These are phyloP conservation scores for Cynodonichthys magdalenae DNA, from an alignment of 2,797 vertebrate genomes.

Conservation along the genomic window DNA sequence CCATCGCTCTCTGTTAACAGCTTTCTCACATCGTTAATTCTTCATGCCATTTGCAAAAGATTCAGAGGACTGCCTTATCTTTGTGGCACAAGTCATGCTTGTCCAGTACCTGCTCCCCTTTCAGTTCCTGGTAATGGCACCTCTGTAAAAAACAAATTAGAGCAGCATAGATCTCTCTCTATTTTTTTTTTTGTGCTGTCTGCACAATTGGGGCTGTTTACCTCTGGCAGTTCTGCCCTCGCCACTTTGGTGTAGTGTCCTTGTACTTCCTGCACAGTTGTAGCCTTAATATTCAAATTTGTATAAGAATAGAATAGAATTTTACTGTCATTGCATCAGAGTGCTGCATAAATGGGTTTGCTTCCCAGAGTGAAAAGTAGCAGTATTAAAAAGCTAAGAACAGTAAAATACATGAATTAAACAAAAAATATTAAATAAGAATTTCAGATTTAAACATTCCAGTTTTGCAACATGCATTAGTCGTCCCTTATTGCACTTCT, in stretches of 20 bases:
- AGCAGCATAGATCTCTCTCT: slow-evolving; percentile 49
- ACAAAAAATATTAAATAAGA: too few relatives aligned
- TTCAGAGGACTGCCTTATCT: slow-evolving; percentile 64
- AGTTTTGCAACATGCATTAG: too few relatives aligned
- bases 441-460: too few relatives aligned
- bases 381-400: too few relatives aligned
- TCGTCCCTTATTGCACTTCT: too few relatives aligned
- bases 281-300: slow-evolving; percentile 46
- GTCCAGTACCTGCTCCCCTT: slow-evolving; percentile 46
- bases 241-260: slow-evolving; percentile 23
- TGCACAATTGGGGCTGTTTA: slow-evolving; percentile 29
- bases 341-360: too few relatives aligned
- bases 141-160: slow-evolving; percentile 69
- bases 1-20: slow-evolving; percentile 73
- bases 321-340: too few relatives aligned
- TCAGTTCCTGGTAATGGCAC: slow-evolving; percentile 63
- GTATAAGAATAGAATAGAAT: too few relatives aligned
- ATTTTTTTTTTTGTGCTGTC: slow-evolving; percentile 44
- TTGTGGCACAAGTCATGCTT: slow-evolving; percentile 58
- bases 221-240: slow-evolving; percentile 55
- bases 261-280: slow-evolving; percentile 30
- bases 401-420: too few relatives aligned
- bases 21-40: slow-evolving; percentile 70
- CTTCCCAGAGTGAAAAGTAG: too few relatives aligned
- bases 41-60: slow-evolving; percentile 63